A percentile compares a stretch with the other conserved stretches of the same genome.
These are phyloP conservation scores for Pelusios castaneus DNA, from an alignment of 2,113 vertebrate species.

Conservation along the genomic window DNA sequence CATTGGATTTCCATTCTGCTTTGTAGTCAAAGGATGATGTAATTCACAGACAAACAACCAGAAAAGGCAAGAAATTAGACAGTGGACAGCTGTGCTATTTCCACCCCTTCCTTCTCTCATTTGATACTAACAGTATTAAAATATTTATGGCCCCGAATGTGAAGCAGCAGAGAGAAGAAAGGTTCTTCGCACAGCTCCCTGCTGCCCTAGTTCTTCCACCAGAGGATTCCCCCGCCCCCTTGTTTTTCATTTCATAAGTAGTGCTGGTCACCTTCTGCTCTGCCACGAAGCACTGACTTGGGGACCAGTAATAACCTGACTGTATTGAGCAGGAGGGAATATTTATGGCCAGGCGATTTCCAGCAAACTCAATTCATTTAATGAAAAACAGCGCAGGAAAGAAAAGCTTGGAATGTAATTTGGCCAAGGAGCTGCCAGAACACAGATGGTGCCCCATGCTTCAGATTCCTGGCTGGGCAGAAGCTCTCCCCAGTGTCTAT, in stretches of 20 bases:
- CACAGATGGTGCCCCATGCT: conserved; percentile 12
- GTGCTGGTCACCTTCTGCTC: not conserved
- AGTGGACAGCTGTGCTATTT: no score
- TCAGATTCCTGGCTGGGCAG: not conserved
- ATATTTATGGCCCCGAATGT: not conserved
- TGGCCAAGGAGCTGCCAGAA: not conserved
- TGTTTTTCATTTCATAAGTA: not conserved
- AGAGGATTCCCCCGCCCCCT: not conserved
- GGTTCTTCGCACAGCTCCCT: not conserved
- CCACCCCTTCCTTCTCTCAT: not conserved
- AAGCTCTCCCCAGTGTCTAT: not conserved
- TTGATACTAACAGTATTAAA: not conserved
- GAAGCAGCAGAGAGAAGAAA: not conserved
- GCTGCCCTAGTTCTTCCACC: not conserved
- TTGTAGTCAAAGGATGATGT: not conserved
- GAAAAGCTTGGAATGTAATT: conserved; percentile 4
- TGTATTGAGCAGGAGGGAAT: not conserved
- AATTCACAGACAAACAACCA: not conserved
- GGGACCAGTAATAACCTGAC: not conserved
- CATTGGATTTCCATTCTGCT: not conserved
- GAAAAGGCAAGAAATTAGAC: not conserved
- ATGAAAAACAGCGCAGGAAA: not conserved
- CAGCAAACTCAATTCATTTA: conserved; percentile 48
- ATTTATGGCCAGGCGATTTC: conserved; percentile 18
- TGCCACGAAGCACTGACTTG: not conserved